Percentiles rank a stretch among this genome's conserved stretches.
phyloP scores from a whole-genome alignment of 2,113 vertebrate species.

The Leptocoma aspasia region DNA sequence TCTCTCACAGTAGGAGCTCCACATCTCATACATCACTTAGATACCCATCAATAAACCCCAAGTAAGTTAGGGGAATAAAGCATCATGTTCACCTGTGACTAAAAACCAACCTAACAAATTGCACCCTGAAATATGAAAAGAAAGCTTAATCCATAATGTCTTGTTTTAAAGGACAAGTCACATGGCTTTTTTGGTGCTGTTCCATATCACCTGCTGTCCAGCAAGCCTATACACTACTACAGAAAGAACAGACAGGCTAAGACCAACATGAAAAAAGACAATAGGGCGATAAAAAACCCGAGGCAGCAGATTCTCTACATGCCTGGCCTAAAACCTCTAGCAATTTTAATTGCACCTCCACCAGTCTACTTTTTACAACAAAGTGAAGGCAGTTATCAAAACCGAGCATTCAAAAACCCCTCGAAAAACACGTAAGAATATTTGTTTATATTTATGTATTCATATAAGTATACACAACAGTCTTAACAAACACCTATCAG shows the following conservation, averaged over 20 bases:
- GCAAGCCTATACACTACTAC: neutral
- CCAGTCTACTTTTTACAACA: neutral
- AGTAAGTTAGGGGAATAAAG: neutral
- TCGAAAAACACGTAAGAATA: rapidly evolving
- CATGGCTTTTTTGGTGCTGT: neutral
- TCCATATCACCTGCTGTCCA: neutral
- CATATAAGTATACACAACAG: neutral
- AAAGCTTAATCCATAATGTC: neutral
- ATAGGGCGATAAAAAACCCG: rapidly evolving
- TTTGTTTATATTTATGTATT: neutral
- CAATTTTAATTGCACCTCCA: neutral
- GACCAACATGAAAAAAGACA: neutral
- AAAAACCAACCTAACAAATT: neutral
- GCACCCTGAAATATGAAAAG: neutral
- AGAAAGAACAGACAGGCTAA: neutral
- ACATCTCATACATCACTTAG: neutral
- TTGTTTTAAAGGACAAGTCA: neutral
- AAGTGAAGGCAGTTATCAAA: neutral
- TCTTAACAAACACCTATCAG: neutral
- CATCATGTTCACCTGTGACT: neutral
- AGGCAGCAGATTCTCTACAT: neutral
- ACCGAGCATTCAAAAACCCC: neutral
- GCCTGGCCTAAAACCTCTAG: neutral
- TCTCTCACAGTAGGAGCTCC: neutral
- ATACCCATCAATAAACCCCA: neutral